A percentile compares a stretch with the other conserved stretches of the same genome.
These are phyloP conservation scores for Unio delphinus DNA, from an alignment of 2,888 invertebrate species.

Conservation along the genomic window DNA sequence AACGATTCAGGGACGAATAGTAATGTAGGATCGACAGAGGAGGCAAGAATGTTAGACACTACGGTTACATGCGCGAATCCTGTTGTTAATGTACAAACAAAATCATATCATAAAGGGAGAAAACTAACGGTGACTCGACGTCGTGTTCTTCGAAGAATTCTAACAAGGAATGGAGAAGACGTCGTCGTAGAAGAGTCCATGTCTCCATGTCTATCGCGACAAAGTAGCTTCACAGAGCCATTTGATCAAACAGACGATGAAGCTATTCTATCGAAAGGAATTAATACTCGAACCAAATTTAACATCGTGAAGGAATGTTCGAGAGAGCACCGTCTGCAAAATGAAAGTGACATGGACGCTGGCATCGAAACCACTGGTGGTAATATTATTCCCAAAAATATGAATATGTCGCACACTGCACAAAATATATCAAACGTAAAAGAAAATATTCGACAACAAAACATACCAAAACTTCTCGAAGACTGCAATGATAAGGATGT, in stretches of 20 bases:
- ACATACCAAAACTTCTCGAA: neutral
- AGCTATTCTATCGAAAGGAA: neutral
- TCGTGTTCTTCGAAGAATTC: slow-evolving; percentile 56
- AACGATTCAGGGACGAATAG: slow-evolving; percentile 9
- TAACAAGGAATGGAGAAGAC: slow-evolving; percentile 58
- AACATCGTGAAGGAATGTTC: neutral
- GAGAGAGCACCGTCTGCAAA: neutral
- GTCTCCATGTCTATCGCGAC: slow-evolving; percentile 46
- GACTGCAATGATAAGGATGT: neutral
- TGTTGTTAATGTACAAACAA: too few species aligned
- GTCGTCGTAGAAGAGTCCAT: slow-evolving; percentile 52
- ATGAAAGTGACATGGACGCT: too few species aligned
- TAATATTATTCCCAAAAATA: too few species aligned
- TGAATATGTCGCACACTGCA: too few species aligned
- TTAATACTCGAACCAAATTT: too few species aligned
- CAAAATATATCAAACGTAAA: too few species aligned
- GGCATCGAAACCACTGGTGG: too few species aligned
- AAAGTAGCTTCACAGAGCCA: slow-evolving; percentile 48
- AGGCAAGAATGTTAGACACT: too few species aligned
- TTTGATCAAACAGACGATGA: slow-evolving; percentile 42
- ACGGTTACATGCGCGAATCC: too few species aligned
- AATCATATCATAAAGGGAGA: slow-evolving; percentile 13
- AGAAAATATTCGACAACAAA: neutral
- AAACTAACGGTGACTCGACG: slow-evolving; percentile 57
- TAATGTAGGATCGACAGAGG: too few species aligned